Percentiles rank a stretch among this genome's conserved stretches.
These are phyloP conservation scores for Protonemura montana DNA, from an alignment of 2,888 invertebrate species.

Conservation along the genomic window DNA sequence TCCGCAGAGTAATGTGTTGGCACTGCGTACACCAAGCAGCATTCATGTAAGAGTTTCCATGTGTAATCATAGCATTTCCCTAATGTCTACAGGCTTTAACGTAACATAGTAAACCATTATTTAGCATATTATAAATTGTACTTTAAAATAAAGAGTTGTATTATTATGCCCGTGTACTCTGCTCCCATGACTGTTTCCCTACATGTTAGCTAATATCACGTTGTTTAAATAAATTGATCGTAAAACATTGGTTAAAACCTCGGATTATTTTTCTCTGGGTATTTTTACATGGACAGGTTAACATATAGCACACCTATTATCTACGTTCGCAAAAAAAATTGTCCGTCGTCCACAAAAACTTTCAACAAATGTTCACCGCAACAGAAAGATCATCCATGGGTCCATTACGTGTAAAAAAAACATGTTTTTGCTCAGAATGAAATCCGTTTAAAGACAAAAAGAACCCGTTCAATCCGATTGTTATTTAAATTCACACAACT, in stretches of 20 bases:
- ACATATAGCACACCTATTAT: background rate
- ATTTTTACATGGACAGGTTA: background rate
- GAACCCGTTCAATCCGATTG: background rate
- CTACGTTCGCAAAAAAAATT: background rate
- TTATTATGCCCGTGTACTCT: background rate
- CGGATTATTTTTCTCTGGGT: background rate
- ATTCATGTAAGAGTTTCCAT: background rate
- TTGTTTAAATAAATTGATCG: background rate
- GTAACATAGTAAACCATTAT: background rate
- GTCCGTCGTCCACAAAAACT: background rate
- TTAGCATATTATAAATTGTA: background rate
- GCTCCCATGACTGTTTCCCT: background rate
- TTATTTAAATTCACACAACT: background rate
- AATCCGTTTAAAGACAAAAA: too few species aligned
- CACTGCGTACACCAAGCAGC: too few species aligned
- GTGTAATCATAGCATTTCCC: background rate
- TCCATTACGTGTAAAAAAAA: background rate
- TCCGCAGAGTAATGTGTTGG: too few species aligned
- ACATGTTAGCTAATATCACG: background rate
- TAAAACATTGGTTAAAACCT: background rate
- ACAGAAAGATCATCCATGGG: background rate
- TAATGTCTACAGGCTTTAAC: background rate
- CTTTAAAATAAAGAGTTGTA: background rate
- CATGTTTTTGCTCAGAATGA: too few species aligned
- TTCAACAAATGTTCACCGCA: background rate